These are phyloP conservation scores for Dasypus novemcinctus DNA, from an alignment of 2,113 vertebrate genomes.

Conservation along the genomic window DNA sequence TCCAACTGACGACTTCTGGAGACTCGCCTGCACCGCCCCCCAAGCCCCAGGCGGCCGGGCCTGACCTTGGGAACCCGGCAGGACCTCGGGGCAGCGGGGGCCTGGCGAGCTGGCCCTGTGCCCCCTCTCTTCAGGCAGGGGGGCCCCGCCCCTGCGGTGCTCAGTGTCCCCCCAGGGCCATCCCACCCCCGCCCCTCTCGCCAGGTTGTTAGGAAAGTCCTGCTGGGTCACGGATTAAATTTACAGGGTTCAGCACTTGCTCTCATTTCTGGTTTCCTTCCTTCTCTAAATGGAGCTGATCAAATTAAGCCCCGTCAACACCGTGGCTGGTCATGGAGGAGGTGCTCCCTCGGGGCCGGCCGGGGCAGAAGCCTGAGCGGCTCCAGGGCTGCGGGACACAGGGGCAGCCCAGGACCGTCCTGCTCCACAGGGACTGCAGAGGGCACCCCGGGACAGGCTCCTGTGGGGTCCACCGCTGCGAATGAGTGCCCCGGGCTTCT, in stretches of 20 bases:
- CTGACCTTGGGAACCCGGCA: neutral
- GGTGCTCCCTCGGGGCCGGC: neutral
- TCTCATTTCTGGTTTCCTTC: slow-evolving; percentile 50
- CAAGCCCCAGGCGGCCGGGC: neutral
- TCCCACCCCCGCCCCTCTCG: accelerated
- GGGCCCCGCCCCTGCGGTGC: neutral
- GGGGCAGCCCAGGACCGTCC: neutral
- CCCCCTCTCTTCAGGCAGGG: neutral
- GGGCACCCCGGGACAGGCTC: neutral
- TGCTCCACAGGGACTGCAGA: neutral
- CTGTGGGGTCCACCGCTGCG: neutral
- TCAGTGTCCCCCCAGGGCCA: too few relatives aligned
- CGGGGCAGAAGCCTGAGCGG: accelerated
- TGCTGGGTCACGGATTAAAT: neutral
- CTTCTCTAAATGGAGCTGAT: slow-evolving; percentile 34
- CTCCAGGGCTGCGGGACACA: neutral
- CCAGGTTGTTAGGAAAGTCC: neutral
- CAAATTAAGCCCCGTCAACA: slow-evolving; percentile 36
- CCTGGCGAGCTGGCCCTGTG: neutral
- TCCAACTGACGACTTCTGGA: neutral
- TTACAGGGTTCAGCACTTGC: slow-evolving; percentile 25
- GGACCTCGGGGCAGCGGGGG: too few relatives aligned
- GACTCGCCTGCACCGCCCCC: neutral
- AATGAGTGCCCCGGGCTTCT: neutral
- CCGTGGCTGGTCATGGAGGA: neutral